A percentile compares a stretch with the other conserved stretches of the same genome.
Conservation (phyloP, 2,888 invertebrate species). For the Eucriotettix oculatus region DNA sequence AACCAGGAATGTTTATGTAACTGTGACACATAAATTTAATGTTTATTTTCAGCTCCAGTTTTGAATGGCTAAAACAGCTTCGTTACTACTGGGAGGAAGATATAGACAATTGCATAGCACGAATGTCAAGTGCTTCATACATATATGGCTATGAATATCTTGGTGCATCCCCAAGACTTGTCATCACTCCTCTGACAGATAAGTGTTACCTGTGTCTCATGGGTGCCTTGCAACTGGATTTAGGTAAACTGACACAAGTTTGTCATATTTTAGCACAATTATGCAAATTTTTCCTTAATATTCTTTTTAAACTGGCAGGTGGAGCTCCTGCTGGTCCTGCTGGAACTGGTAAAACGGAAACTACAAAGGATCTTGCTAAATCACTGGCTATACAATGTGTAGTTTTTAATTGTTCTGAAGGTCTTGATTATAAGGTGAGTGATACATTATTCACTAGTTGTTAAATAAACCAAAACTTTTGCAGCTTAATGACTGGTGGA, state of each 20-base stretch:
- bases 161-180: slow-evolving; percentile 69
- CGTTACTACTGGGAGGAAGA: slow-evolving; percentile 75
- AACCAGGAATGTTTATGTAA: no score
- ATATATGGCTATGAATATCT: slow-evolving; percentile 83
- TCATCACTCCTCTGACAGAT: slow-evolving; percentile 81
- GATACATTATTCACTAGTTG: neutral
- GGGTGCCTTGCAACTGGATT: slow-evolving; percentile 75
- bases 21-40: no score
- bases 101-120: slow-evolving; percentile 59
- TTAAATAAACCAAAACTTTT: neutral
- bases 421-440: slow-evolving; percentile 36
- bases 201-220: slow-evolving; percentile 76
- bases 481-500: no score
- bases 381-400: slow-evolving; percentile 78
- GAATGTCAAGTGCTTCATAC: slow-evolving; percentile 73
- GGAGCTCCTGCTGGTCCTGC: slow-evolving; percentile 83
- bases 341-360: slow-evolving; percentile 82
- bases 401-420: slow-evolving; percentile 84
- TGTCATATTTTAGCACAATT: neutral
- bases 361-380: slow-evolving; percentile 79
- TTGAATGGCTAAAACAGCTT: slow-evolving; percentile 83
- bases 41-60: slow-evolving; percentile 37
- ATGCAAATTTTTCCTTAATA: neutral
- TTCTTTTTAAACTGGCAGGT: slow-evolving; percentile 26
- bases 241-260: slow-evolving; percentile 29